Conservation (phyloP, 1,140 invertebrate species). For the Aphaenogaster ashmeadi region DNA sequence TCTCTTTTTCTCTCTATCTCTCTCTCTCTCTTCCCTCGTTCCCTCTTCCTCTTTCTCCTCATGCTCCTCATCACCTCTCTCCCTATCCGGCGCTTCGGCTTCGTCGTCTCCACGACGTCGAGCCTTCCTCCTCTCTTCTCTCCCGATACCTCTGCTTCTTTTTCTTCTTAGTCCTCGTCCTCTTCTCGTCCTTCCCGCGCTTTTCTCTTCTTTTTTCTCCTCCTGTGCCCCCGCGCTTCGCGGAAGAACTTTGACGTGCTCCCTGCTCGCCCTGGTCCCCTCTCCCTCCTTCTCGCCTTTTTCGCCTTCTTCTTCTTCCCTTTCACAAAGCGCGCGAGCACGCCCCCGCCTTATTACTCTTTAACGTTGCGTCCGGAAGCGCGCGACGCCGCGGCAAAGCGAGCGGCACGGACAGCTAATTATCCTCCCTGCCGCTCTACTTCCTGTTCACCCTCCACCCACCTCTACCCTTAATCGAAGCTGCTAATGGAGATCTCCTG, state of each 20-base stretch:
- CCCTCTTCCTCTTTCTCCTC: conserved; percentile 29
- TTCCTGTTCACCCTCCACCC: conserved; percentile 38
- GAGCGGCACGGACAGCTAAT: conserved; percentile 65
- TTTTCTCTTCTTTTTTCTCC: not conserved
- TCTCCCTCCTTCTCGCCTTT: not conserved
- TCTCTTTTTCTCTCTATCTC: conserved; percentile 4
- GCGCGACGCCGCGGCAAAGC: conserved; percentile 62
- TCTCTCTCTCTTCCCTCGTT: conserved; percentile 27
- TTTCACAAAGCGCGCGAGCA: conserved; percentile 56
- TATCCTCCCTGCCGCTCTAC: conserved; percentile 61
- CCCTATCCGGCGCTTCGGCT: conserved; percentile 42
- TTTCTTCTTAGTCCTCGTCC: conserved; percentile 33
- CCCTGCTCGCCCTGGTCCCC: conserved; percentile 10
- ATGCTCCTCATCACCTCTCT: conserved; percentile 21
- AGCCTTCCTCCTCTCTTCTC: conserved; percentile 7
- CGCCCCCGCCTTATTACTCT: conserved; percentile 61
- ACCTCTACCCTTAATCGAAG: conserved; percentile 52
- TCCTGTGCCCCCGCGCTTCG: conserved; percentile 24
- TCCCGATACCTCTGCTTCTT: conserved; percentile 27
- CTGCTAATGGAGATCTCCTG: conserved; percentile 61
- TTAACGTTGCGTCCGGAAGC: conserved; percentile 63
- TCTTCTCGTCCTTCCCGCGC: conserved; percentile 26
- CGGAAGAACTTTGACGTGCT: conserved; percentile 60
- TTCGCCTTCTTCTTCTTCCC: conserved; percentile 23
- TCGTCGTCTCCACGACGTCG: conserved; percentile 41